Evolutionary conservation across 2,888 invertebrate genomes (phyloP).

Genomic region (Eupithecia inturbata): DNA sequence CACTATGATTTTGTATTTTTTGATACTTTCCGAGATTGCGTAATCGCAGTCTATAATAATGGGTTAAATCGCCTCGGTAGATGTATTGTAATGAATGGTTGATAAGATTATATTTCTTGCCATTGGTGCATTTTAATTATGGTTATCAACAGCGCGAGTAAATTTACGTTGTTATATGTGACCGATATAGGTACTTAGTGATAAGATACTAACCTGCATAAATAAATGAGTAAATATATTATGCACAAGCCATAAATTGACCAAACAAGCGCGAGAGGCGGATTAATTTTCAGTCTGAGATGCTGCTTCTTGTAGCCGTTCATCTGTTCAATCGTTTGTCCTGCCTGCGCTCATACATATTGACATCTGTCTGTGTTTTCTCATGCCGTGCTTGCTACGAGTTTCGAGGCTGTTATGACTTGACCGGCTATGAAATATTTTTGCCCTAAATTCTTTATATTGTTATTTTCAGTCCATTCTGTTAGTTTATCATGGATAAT

Average conservation of each 20-base stretch:
- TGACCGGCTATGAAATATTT: neutral
- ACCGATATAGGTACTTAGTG: neutral
- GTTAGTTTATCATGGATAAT: neutral
- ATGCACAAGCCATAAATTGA: constrained; percentile 13
- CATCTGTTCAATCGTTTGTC: constrained; percentile 15
- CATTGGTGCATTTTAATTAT: constrained; percentile 15
- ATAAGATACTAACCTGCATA: neutral
- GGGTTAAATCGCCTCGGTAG: neutral
- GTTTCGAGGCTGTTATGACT: neutral
- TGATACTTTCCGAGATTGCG: neutral
- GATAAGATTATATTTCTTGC: constrained; percentile 35
- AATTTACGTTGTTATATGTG: neutral
- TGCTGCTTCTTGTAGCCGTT: constrained; percentile 25
- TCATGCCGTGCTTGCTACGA: neutral
- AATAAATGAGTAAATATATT: neutral
- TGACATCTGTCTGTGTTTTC: neutral
- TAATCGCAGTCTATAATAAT: neutral
- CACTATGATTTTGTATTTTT: neutral
- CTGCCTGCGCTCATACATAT: neutral
- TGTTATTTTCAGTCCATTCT: too few relatives aligned
- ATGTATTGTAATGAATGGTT: neutral
- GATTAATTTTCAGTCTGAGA: constrained; percentile 19
- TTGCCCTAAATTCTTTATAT: too few relatives aligned
- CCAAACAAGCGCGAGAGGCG: constrained; percentile 10
- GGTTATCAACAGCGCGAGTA: neutral